Percentiles rank a stretch among this genome's conserved stretches.
These are phyloP conservation scores for Eutrigla gurnardus DNA, from an alignment of 2,797 vertebrate species.

Conservation along the genomic window DNA sequence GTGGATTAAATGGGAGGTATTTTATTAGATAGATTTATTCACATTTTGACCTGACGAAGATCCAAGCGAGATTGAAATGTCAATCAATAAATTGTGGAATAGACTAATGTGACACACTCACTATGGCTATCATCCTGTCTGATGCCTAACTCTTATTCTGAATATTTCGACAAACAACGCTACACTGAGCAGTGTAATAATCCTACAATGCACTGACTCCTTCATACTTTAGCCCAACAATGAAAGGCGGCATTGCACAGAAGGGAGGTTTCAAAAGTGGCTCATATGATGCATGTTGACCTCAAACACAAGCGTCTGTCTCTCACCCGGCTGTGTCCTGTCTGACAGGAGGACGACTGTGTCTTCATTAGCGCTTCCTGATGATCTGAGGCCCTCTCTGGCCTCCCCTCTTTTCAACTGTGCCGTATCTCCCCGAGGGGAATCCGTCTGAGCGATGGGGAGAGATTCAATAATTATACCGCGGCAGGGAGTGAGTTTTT, in stretches of 20 bases:
- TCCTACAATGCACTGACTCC: background rate
- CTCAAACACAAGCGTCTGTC: constrained; percentile 22
- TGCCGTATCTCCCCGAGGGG: constrained; percentile 45
- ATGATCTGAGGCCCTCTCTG: constrained; percentile 23
- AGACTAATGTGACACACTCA: too few relatives aligned
- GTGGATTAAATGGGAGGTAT: background rate
- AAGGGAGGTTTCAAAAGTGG: background rate
- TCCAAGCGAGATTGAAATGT: too few relatives aligned
- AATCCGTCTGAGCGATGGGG: background rate
- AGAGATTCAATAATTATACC: constrained; percentile 54
- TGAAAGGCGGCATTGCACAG: background rate
- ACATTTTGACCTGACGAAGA: too few relatives aligned
- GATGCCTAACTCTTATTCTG: background rate
- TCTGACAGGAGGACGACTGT: constrained; percentile 28
- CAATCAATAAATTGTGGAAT: too few relatives aligned
- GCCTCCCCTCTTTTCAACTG: constrained; percentile 28
- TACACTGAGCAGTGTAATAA: background rate
- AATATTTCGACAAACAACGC: background rate
- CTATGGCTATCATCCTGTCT: background rate
- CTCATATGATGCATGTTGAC: constrained; percentile 18
- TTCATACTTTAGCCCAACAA: background rate
- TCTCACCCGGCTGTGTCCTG: constrained; percentile 7
- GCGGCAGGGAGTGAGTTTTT: background rate
- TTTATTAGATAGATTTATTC: background rate
- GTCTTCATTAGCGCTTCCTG: constrained; percentile 54